Conservation (phyloP, 2,888 invertebrate genomes). For the Tiphia femorata region DNA sequence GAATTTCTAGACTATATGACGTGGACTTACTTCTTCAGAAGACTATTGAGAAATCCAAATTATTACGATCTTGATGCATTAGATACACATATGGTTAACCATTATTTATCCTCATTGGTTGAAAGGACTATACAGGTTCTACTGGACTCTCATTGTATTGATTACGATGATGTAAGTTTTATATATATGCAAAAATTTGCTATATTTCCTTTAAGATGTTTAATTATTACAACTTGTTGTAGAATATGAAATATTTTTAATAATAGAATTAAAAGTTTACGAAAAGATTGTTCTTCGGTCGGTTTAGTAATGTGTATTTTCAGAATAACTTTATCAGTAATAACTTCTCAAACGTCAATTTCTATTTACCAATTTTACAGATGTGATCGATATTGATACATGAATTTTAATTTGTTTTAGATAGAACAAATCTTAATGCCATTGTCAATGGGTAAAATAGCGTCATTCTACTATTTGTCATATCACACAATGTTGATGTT, state of each 20-base stretch:
- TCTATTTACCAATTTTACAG: too few species aligned
- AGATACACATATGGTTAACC: constrained; percentile 78
- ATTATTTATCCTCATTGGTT: constrained; percentile 85
- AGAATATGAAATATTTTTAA: too few species aligned
- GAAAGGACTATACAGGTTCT: constrained; percentile 83
- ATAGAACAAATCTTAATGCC: constrained; percentile 54
- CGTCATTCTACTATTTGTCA: constrained; percentile 96
- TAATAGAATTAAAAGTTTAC: too few species aligned
- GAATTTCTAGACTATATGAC: constrained; percentile 97
- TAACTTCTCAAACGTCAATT: too few species aligned
- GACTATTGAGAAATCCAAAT: constrained; percentile 91
- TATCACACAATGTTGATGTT: constrained; percentile 93
- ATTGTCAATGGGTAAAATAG: constrained; percentile 86
- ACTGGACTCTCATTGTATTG: constrained; percentile 82
- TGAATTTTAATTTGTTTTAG: constrained; percentile 37
- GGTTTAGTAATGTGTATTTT: too few species aligned
- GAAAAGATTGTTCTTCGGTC: too few species aligned
- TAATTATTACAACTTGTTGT: constrained; percentile 3
- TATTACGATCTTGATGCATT: constrained; percentile 86
- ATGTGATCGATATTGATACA: too few species aligned
- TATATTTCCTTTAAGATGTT: constrained; percentile 1
- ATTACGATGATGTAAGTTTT: constrained; percentile 77
- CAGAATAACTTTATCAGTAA: too few species aligned
- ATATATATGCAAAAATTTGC: constrained; percentile 1
- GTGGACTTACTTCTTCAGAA: constrained; percentile 98